A percentile compares a stretch with the other conserved stretches of the same genome.
Conservation (phyloP, 2,888 invertebrate species). For the Neoaliturus tenellus region DNA sequence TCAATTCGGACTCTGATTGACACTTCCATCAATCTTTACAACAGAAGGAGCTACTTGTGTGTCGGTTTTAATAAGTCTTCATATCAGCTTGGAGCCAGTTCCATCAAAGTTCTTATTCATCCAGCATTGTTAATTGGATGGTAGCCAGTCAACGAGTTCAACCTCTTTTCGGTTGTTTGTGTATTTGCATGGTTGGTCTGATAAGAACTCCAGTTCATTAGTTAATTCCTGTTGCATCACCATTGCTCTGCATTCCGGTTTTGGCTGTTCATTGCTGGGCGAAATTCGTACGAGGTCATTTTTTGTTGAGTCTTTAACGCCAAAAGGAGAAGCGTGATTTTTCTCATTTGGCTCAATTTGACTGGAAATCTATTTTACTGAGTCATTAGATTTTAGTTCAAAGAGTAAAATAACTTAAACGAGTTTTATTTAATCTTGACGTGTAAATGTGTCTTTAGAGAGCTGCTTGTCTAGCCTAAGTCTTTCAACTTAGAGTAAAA, state of each 20-base stretch:
- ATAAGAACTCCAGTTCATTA: constrained; percentile 23
- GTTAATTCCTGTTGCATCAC: constrained; percentile 17
- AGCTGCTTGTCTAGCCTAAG: no score
- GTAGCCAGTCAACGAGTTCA: constrained; percentile 2
- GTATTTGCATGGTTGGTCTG: constrained; percentile 14
- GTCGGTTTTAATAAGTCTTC: not conserved
- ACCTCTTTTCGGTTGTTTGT: constrained; percentile 25
- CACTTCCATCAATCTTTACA: constrained; percentile 14
- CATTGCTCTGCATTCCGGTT: constrained; percentile 3
- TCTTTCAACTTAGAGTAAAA: no score
- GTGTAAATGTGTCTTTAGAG: no score
- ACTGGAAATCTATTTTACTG: no score
- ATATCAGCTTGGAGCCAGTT: not conserved
- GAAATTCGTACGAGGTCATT: not conserved
- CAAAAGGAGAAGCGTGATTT: no score
- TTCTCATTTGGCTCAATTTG: no score
- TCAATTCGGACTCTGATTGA: constrained; percentile 3
- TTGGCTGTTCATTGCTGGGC: not conserved
- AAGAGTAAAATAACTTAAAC: no score
- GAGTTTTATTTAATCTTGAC: no score
- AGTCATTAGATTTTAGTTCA: no score
- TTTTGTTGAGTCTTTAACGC: not conserved
- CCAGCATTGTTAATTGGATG: constrained; percentile 37
- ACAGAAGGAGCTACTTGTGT: constrained; percentile 26
- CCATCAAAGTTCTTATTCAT: not conserved